Conservation (phyloP, 2,888 invertebrate species). For the Seladonia tumulorum region DNA sequence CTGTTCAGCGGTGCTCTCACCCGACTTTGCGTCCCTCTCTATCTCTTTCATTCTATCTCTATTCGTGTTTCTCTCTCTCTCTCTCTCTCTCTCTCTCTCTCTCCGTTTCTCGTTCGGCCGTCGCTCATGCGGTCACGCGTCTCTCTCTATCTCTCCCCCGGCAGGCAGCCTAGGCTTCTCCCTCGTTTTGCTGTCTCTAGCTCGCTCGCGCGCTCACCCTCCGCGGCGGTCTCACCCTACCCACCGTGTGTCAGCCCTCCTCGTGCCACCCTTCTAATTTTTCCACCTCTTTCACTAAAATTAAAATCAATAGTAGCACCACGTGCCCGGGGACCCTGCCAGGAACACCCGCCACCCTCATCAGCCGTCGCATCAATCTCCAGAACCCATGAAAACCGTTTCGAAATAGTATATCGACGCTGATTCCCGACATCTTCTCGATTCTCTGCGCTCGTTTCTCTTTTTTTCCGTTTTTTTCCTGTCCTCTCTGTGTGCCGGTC, state of each 20-base stretch:
- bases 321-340: constrained; percentile 82
- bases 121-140: constrained; percentile 59
- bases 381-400: constrained; percentile 73
- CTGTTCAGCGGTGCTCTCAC: constrained; percentile 83
- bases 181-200: constrained; percentile 42
- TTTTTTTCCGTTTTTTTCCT: background rate
- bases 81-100: constrained; percentile 51
- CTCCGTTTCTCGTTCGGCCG: constrained; percentile 53
- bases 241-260: constrained; percentile 80
- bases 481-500: background rate
- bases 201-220: constrained; percentile 42
- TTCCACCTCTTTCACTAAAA: constrained; percentile 85
- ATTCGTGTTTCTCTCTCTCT: constrained; percentile 48
- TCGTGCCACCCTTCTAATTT: constrained; percentile 84
- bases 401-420: constrained; percentile 74
- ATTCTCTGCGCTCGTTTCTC: background rate
- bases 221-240: constrained; percentile 60
- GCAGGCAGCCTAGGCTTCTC: constrained; percentile 35
- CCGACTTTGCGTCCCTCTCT: constrained; percentile 69
- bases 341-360: constrained; percentile 78
- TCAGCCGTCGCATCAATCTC: constrained; percentile 69
- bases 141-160: constrained; percentile 39
- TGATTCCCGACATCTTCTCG: constrained; percentile 47
- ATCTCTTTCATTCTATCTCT: constrained; percentile 57
- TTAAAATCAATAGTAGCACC: constrained; percentile 85